These are phyloP conservation scores for Morpho achilles DNA, from an alignment of 2,888 invertebrate genomes.

Conservation along the genomic window DNA sequence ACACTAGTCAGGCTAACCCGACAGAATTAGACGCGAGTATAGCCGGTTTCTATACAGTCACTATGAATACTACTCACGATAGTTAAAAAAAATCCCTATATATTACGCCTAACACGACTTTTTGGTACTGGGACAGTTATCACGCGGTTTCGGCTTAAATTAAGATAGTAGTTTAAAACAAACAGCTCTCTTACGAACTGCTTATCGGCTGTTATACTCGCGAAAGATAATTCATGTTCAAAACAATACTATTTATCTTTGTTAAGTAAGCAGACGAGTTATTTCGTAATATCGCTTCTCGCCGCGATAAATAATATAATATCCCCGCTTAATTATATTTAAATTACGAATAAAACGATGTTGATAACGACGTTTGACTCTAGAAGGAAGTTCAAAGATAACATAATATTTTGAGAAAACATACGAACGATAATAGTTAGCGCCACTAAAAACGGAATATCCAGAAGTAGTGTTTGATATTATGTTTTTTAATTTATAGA, in stretches of 20 bases:
- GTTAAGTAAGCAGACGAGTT: conserved; percentile 43
- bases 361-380: conserved; percentile 35
- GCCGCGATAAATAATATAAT: conserved; percentile 20
- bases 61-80: too few species aligned
- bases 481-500: too few species aligned
- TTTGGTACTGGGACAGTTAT: conserved; percentile 14
- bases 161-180: conserved; percentile 52
- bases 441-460: conserved; percentile 25
- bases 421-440: conserved; percentile 37
- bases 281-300: conserved; percentile 41
- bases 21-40: too few species aligned
- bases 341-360: conserved; percentile 28
- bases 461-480: too few species aligned
- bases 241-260: conserved; percentile 51
- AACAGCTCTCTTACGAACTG: conserved; percentile 50
- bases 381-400: conserved; percentile 43
- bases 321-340: conserved; percentile 28
- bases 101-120: conserved; percentile 40
- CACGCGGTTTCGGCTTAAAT: conserved; percentile 36
- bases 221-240: conserved; percentile 51
- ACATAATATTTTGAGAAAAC: conserved; percentile 41
- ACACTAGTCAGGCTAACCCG: too few species aligned
- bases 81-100: conserved; percentile 20
- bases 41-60: too few species aligned
- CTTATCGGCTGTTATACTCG: conserved; percentile 52